Conservation (phyloP, 2,888 invertebrate species). For the Polydrusus pterygomalis region DNA sequence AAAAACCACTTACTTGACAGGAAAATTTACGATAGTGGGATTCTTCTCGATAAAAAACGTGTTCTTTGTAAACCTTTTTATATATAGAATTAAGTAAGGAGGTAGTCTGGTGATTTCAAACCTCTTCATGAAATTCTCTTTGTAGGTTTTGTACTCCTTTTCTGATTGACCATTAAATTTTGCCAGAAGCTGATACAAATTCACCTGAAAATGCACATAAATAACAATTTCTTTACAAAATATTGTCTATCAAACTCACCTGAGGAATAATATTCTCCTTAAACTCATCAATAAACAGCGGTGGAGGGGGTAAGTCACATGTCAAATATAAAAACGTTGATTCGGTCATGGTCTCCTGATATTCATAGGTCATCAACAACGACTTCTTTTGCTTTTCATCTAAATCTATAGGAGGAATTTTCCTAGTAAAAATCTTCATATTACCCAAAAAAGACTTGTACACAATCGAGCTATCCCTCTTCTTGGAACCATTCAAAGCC, state of each 20-base stretch:
- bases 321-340: conserved; percentile 97
- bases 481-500: conserved; percentile 94
- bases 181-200: conserved; percentile 92
- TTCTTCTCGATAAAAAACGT: conserved; percentile 99
- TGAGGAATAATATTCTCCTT: conserved; percentile 99
- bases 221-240: neutral
- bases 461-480: conserved; percentile 91
- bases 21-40: conserved; percentile 99
- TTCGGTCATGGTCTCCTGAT: conserved; percentile 89
- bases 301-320: conserved; percentile 97
- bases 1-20: conserved; percentile 88
- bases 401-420: conserved; percentile 93
- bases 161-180: conserved; percentile 97
- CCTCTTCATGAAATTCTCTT: conserved; percentile 97
- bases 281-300: conserved; percentile 97
- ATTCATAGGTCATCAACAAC: conserved; percentile 87
- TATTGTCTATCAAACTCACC: conserved; percentile 73
- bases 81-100: conserved; percentile 95
- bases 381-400: conserved; percentile 91
- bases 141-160: conserved; percentile 99
- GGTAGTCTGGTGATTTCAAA: conserved; percentile 96
- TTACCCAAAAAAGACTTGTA: conserved; percentile 95
- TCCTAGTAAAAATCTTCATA: conserved; percentile 92
- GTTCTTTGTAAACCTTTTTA: conserved; percentile 98
- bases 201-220: conserved; percentile 81